Evolutionary conservation across 2,113 vertebrate species (phyloP).

Genomic region (Ochotona curzoniae): DNA sequence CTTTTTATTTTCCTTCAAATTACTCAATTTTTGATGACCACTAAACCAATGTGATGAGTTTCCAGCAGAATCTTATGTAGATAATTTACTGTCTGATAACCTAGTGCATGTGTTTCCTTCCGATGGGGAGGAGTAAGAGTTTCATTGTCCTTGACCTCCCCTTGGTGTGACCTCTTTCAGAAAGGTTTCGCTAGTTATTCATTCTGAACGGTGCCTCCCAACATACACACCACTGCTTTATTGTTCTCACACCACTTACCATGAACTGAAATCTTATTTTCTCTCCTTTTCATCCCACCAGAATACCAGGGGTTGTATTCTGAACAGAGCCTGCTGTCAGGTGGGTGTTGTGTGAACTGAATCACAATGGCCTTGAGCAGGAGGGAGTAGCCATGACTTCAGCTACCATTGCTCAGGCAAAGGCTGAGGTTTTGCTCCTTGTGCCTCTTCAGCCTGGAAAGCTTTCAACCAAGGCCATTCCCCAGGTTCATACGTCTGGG

Average conservation of each 20-base stretch:
- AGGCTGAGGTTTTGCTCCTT: neutral
- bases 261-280: neutral
- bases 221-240: neutral
- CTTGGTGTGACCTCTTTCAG: neutral
- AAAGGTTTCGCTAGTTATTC: neutral
- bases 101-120: neutral
- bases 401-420: neutral
- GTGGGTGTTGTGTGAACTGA: neutral
- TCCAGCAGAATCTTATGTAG: neutral
- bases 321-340: neutral
- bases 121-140: neutral
- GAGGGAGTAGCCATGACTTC: neutral
- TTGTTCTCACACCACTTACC: neutral
- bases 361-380: neutral
- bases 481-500: neutral
- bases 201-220: neutral
- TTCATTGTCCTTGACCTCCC: neutral
- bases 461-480: neutral
- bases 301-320: neutral
- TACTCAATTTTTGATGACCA: constrained; percentile 20
- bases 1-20: constrained; percentile 28
- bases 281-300: neutral
- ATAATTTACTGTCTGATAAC: neutral
- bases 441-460: neutral
- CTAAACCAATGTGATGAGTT: constrained; percentile 1